Evolutionary conservation across 2,888 invertebrate species (phyloP).

Genomic region (Drosophila neotestacea): DNA sequence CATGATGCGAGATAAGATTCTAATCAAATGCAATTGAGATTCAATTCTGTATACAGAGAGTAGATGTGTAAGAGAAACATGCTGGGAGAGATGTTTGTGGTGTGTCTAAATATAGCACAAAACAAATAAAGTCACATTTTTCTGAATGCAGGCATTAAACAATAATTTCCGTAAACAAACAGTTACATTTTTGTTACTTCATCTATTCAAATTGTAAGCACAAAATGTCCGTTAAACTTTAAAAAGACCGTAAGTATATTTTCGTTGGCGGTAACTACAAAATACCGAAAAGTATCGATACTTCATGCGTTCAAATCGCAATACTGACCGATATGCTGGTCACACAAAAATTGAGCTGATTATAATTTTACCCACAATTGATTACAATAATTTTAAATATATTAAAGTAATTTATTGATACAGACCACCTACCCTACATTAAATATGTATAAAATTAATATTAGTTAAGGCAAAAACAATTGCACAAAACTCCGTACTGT

Average conservation of each 20-base stretch:
- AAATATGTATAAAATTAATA: too few relatives aligned
- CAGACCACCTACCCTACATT: too few relatives aligned
- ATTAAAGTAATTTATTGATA: background rate
- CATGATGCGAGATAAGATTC: slow-evolving; percentile 63
- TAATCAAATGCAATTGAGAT: slow-evolving; percentile 30
- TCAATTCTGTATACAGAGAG: slow-evolving; percentile 19
- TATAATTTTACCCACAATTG: too few relatives aligned
- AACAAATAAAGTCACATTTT: background rate
- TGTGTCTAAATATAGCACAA: slow-evolving; percentile 36
- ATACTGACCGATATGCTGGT: background rate
- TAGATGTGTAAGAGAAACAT: background rate
- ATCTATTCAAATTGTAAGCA: too few relatives aligned
- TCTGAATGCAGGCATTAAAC: background rate
- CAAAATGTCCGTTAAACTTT: background rate
- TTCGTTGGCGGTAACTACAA: background rate
- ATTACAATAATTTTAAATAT: too few relatives aligned
- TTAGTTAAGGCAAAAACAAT: too few relatives aligned
- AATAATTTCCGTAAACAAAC: slow-evolving; percentile 11
- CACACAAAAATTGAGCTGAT: background rate
- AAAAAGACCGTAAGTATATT: background rate
- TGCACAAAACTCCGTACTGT: background rate
- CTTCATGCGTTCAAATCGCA: background rate
- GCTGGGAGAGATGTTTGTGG: slow-evolving; percentile 15
- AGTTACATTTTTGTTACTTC: background rate
- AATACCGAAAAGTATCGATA: slow-evolving; percentile 26